Percentiles rank a stretch among this genome's conserved stretches.
Conservation (phyloP, 2,888 invertebrate genomes). For the Drosophila mercatorum region DNA sequence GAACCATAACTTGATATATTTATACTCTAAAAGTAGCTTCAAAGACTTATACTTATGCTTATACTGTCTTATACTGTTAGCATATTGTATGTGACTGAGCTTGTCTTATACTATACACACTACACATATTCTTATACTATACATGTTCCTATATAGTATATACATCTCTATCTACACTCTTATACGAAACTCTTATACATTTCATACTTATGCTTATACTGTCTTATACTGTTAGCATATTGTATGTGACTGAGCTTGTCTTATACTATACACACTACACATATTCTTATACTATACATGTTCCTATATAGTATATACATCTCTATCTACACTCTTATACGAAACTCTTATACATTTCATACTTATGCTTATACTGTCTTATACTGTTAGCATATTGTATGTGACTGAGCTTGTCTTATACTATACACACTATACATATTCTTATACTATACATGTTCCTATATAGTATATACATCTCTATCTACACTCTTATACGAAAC, state of each 20-base stretch:
- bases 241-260: neutral
- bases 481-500: conserved; percentile 3
- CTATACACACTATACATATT: neutral
- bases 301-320: neutral
- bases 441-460: no score
- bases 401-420: neutral
- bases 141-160: no score
- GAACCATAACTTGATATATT: no score
- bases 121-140: no score
- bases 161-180: neutral
- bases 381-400: neutral
- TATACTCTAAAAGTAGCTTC: no score
- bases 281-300: no score
- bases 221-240: no score
- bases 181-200: conserved; percentile 10
- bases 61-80: neutral
- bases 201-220: neutral
- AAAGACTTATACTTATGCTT: no score
- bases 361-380: no score
- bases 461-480: neutral
- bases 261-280: neutral
- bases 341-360: neutral
- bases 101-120: neutral
- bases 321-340: neutral
- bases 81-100: neutral